Percentiles rank a stretch among this genome's conserved stretches.
These are phyloP conservation scores for Tigriopus japonicus DNA, from an alignment of 1,140 invertebrate genomes.

Conservation along the genomic window DNA sequence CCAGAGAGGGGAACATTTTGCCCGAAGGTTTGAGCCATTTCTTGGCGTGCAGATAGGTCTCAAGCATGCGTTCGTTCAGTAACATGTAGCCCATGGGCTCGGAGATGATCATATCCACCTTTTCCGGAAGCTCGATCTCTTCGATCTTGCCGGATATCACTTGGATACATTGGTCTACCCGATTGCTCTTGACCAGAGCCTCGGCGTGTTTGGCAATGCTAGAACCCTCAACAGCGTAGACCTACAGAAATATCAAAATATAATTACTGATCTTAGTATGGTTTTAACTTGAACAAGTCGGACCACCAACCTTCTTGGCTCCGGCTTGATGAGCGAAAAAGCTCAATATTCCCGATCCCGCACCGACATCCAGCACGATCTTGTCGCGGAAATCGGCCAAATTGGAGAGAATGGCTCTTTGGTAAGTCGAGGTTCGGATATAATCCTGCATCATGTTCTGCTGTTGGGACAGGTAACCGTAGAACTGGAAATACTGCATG, in stretches of 20 bases:
- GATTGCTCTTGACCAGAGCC: slow-evolving; percentile 72
- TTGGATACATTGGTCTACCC: slow-evolving; percentile 60
- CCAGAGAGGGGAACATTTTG: slow-evolving; percentile 89
- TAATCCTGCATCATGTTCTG: slow-evolving; percentile 99
- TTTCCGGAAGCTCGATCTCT: slow-evolving; percentile 85
- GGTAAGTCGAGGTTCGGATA: slow-evolving; percentile 93
- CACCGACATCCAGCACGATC: slow-evolving; percentile 87
- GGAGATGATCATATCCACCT: slow-evolving; percentile 91
- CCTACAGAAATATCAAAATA: too few species aligned
- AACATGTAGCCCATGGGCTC: slow-evolving; percentile 99
- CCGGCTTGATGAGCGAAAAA: slow-evolving; percentile 97
- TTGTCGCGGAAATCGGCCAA: slow-evolving; percentile 76
- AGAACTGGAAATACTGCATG: slow-evolving; percentile 93
- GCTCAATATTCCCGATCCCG: slow-evolving; percentile 88
- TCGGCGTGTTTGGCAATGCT: slow-evolving; percentile 38
- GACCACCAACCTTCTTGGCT: slow-evolving; percentile 63
- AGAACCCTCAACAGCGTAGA: slow-evolving; percentile 91
- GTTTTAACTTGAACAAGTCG: too few species aligned
- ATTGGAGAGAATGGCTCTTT: slow-evolving; percentile 86
- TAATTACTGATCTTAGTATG: too few species aligned
- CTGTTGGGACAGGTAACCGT: slow-evolving; percentile 95
- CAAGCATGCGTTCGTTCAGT: slow-evolving; percentile 97
- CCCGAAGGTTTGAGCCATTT: slow-evolving; percentile 88
- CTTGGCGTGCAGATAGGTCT: slow-evolving; percentile 94
- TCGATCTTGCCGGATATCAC: slow-evolving; percentile 97